Base-by-base conservation (phyloP, 2,888 invertebrate genomes). In the Phengaris alcon region DNA sequence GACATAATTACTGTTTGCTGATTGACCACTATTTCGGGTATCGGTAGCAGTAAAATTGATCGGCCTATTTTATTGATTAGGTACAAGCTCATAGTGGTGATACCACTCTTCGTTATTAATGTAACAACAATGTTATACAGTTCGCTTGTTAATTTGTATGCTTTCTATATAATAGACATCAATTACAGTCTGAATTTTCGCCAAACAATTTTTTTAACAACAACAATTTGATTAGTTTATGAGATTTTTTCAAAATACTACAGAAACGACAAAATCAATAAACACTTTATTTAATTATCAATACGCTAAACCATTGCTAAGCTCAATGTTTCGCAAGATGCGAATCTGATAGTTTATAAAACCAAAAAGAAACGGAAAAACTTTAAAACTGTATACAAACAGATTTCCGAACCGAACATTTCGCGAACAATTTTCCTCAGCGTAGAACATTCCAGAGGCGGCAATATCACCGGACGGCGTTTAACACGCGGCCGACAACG, bases 391-490 rank as follows among this genome's bases (percentile, higher is more conserved):
- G 35, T 12, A 52, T 52, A 64, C 64, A 75, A 68, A 76, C 52
- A 70, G 51, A 74, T 74, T 74, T 70, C 22, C 22, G 10, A 59
- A 57, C 57, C 3, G 48, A 48, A 75, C 68, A 48, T 74, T 75
- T 15, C 68, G 57, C 77, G 78, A 77, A 77, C 79, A 80, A 77
- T 80, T 79, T 84, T 84, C 80, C 80, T 82, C 79, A 80, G 78
- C 81, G 80, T 78, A 68, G 78, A 75, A 79, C 79, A 79, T 81
- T 80, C 78, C 79, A 78, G 79, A 78, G 80, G 79, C 80, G 79
- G 77, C 81, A 78, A 81, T 80, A 81, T 81, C 79, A 78, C 77
- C 77, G 83, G 84, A 85, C 86, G 86, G 86, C 86, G 85, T 85
- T 85, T 84, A 85, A 85, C 85, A 84, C 79, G 79, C 79, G 54